phyloP scores from a whole-genome alignment of 2,113 vertebrate genomes.

The Eublepharis macularius region DNA sequence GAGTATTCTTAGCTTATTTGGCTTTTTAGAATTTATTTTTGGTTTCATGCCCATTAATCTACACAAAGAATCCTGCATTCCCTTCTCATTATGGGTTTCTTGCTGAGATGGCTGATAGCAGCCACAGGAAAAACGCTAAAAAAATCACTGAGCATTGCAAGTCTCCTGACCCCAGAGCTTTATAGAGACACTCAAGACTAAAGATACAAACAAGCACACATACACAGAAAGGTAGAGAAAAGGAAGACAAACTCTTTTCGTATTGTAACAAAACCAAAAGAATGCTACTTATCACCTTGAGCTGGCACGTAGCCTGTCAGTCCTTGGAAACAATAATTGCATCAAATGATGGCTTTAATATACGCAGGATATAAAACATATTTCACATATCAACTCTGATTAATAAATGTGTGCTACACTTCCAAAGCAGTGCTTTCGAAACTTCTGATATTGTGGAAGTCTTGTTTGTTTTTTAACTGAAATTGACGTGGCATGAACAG shows the following conservation, averaged over 20 bases:
- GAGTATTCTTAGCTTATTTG: slow-evolving; percentile 27
- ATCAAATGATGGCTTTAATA: slow-evolving; percentile 28
- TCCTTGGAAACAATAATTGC: slow-evolving; percentile 29
- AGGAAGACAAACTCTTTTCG: neutral
- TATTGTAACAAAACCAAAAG: neutral
- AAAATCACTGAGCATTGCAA: slow-evolving; percentile 23
- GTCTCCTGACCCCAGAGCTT: slow-evolving; percentile 2
- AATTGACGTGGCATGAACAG: too few species aligned
- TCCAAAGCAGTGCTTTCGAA: neutral
- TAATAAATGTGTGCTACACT: neutral
- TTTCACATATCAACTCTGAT: neutral
- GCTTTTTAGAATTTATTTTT: slow-evolving; percentile 37
- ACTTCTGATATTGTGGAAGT: neutral
- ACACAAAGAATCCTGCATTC: slow-evolving; percentile 38
- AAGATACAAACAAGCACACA: neutral
- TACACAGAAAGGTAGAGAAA: neutral
- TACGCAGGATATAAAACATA: neutral
- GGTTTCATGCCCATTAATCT: slow-evolving; percentile 36
- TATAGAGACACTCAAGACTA: slow-evolving; percentile 14
- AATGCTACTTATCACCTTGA: neutral
- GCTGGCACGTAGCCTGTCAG: neutral
- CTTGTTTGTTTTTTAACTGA: neutral
- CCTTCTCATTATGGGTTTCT: slow-evolving; percentile 2
- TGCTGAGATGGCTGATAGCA: slow-evolving; percentile 32
- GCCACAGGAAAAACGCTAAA: neutral